Evolutionary conservation across 2,113 vertebrate genomes (phyloP).

Genomic region (Heterochromis multidens): DNA sequence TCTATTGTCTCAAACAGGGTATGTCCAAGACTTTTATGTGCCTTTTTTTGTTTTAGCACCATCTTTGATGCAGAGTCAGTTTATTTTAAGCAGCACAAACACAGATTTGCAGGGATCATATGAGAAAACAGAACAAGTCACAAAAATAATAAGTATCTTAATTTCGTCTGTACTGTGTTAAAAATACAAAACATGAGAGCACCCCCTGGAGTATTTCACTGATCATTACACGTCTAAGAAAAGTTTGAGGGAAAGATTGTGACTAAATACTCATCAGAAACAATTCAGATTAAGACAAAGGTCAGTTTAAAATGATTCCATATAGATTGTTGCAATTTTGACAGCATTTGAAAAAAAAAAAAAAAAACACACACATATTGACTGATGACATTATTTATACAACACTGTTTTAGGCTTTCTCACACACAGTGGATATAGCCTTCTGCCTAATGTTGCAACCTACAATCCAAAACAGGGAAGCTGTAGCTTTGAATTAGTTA

Average conservation of each 20-base stretch:
- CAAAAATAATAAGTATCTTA: neutral
- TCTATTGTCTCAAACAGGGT: slow-evolving; percentile 36
- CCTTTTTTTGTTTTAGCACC: neutral
- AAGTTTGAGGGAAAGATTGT: rapidly evolving
- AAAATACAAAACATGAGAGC: neutral
- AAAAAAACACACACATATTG: neutral
- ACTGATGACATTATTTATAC: neutral
- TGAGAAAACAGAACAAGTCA: neutral
- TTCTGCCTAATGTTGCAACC: neutral
- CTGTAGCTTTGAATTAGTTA: neutral
- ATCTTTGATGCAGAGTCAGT: neutral
- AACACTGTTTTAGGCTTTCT: neutral
- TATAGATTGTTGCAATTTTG: neutral
- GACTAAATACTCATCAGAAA: neutral
- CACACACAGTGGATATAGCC: no score
- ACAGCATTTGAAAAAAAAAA: neutral
- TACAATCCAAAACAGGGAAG: neutral
- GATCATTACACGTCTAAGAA: neutral
- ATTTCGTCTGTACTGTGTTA: neutral
- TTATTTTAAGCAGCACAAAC: neutral
- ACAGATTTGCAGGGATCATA: neutral
- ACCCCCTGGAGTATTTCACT: neutral
- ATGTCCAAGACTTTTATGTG: neutral
- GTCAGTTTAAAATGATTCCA: no score
- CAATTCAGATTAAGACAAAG: neutral